A percentile compares a stretch with the other conserved stretches of the same genome.
Conservation (phyloP, 2,113 vertebrate species). For the Amia ocellicauda region DNA sequence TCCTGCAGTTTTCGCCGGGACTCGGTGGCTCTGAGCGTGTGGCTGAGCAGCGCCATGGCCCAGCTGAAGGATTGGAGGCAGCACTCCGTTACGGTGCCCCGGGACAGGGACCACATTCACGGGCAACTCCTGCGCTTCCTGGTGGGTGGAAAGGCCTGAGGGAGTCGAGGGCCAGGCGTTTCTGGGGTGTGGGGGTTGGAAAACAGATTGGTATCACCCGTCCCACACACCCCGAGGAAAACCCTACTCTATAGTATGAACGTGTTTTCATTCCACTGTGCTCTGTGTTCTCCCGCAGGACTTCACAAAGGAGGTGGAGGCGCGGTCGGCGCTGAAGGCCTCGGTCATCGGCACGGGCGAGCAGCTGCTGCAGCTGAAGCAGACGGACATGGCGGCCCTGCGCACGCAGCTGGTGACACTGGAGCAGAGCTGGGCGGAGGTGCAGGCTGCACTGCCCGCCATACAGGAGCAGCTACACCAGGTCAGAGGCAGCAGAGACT, state of each 20-base stretch:
- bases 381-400: slow-evolving; percentile 59
- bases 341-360: slow-evolving; percentile 65
- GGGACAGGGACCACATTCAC: slow-evolving; percentile 61
- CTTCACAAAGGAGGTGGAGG: slow-evolving; percentile 75
- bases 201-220: too few relatives aligned
- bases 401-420: slow-evolving; percentile 62
- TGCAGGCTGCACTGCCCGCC: slow-evolving; percentile 60
- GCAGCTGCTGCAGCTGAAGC: slow-evolving; percentile 71
- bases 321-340: slow-evolving; percentile 69
- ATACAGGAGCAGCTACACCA: slow-evolving; percentile 78
- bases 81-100: slow-evolving; percentile 52
- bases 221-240: too few relatives aligned
- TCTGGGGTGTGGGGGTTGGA: too few relatives aligned
- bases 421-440: slow-evolving; percentile 75
- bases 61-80: slow-evolving; percentile 66
- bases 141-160: too few relatives aligned
- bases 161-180: too few relatives aligned
- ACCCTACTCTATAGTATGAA: too few relatives aligned
- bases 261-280: too few relatives aligned
- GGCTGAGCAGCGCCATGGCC: slow-evolving; percentile 72
- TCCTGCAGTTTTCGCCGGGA: slow-evolving; percentile 75
- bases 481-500: too few relatives aligned
- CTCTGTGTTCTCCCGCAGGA: slow-evolving; percentile 51
- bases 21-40: slow-evolving; percentile 59
- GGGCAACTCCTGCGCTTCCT: slow-evolving; percentile 63